Base-by-base conservation (phyloP, 2,888 invertebrate genomes). In the Clostera curtula region DNA sequence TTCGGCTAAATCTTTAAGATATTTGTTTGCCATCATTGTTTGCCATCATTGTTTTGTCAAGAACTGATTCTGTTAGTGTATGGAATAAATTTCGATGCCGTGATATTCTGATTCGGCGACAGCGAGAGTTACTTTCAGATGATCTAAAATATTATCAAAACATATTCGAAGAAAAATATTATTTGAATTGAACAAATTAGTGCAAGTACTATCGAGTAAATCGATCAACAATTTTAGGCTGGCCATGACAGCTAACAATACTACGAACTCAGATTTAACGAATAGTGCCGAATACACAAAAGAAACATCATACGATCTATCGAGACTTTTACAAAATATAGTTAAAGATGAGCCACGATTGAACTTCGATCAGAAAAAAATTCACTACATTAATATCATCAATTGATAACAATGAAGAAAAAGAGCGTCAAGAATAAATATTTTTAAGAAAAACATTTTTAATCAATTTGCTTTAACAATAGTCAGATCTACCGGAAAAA, bases 261-360 rank as follows among this genome's bases (percentile, higher is more conserved):
- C n/a, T n/a, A n/a, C n/a, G n/a, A n/a, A 44, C 34, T 40, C 42
- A 42, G 39, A 48, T 47, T 42, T 42, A 42, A 46, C 39, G 11
- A 45, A 40, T n/a, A 39, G 41, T 41, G 37, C 39, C 36, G 37
- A 44, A 40, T 46, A 43, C 41, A 42, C 36, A 43, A 25, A 25
- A 29, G 29, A 29, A 29, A 29, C 21, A 42, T 39, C 43, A 43
- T 47, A 42, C 42, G 39, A 44, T 35, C 33, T 34, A 38, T 11
- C 36, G 26, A 41, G 27, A 43, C 40, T 38, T 30, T 37, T 40
- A 43, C 40, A 38, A 33, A 26, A 35, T 40, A 35, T 44, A 40
- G 37, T 36, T 40, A 38, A 44, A 46, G 40, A 43, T 47, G 40
- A 44, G 34, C 38, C 39, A 37, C 36, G 32, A 34, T 40, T 43